A percentile compares a stretch with the other conserved stretches of the same genome.
Evolutionary conservation across 2,888 invertebrate species (phyloP).

Genomic region (Agonopterix heracliana): DNA sequence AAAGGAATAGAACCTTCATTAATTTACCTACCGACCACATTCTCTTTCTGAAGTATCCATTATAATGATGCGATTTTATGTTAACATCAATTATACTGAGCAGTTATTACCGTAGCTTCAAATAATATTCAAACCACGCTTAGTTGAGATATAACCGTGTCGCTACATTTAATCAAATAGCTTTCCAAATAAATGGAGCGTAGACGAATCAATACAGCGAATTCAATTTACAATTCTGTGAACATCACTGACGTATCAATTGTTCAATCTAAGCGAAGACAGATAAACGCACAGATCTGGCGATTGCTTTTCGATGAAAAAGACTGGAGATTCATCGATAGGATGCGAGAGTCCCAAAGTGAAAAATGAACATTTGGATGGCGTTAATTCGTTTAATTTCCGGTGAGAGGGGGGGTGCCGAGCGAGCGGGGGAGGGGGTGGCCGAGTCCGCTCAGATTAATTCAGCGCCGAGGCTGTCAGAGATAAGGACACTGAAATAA

Average conservation of each 20-base stretch:
- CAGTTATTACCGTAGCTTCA: conserved; percentile 17
- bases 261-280: conserved; percentile 70
- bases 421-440: conserved; percentile 30
- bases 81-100: background rate
- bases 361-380: conserved; percentile 77
- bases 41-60: background rate
- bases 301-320: conserved; percentile 67
- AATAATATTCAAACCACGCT: conserved; percentile 45
- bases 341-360: conserved; percentile 69
- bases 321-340: conserved; percentile 71
- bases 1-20: conserved; percentile 5
- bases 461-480: conserved; percentile 70
- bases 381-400: conserved; percentile 78
- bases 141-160: conserved; percentile 48
- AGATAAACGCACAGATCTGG: conserved; percentile 69
- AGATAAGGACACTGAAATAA: conserved; percentile 76
- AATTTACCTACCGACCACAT: conserved; percentile 2
- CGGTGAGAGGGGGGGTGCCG: conserved; percentile 59
- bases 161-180: conserved; percentile 60
- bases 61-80: conserved; percentile 1
- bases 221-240: conserved; percentile 72
- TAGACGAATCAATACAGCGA: conserved; percentile 64
- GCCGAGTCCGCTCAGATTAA: conserved; percentile 69
- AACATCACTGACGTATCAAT: conserved; percentile 73
- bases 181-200: conserved; percentile 64